Base-by-base conservation (phyloP, 2,113 vertebrate genomes). In the Upupa epops region DNA sequence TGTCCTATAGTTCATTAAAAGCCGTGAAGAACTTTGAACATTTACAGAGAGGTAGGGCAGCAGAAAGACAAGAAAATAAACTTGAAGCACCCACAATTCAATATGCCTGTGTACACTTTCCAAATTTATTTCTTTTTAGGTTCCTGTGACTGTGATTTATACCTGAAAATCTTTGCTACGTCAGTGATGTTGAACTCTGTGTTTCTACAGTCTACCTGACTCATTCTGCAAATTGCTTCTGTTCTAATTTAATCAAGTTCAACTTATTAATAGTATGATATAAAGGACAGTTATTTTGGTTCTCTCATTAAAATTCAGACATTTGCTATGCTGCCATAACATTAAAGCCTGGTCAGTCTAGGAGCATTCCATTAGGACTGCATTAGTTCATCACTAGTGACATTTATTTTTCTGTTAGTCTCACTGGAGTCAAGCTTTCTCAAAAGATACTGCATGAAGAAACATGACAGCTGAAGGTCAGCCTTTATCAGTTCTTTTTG, bases 221-320 rank as follows among this genome's bases (percentile, higher is more conserved):
- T 90, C 90, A 85, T 24, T 34, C 59, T 74, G 49, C 29, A 94
- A 69, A 84, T 34, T 65, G 32, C 40, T 94, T 92, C 70, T 83
- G 26, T 82, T 94, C 51, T 76, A 88, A 92, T 83, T 94, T 58
- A 94, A 94, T 74, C 29, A 64, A 54, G 65, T 40, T 85, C 52
- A 34, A 34, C 45, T 59, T 88, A 55, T 81, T 83, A 88, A 84
- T 15, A 83, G n/a, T 17, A 68, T 45, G 20, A 75, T 17, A 7
- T 63, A 79, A 63, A 73, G 29, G 51, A 21, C 60, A 89, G 58
- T 22, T 89, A 59, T 70, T 90, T 84, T 51, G 60, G 72, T 77
- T 74, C 54, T 81, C 37, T 91, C 86, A 86, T 87, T 95, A 92
- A 94, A 93, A 89, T 78, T 32, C 74, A 92, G 63, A 48, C 65